Base-by-base conservation (phyloP, 2,113 vertebrate genomes). In the Hymenochirus boettgeri region DNA sequence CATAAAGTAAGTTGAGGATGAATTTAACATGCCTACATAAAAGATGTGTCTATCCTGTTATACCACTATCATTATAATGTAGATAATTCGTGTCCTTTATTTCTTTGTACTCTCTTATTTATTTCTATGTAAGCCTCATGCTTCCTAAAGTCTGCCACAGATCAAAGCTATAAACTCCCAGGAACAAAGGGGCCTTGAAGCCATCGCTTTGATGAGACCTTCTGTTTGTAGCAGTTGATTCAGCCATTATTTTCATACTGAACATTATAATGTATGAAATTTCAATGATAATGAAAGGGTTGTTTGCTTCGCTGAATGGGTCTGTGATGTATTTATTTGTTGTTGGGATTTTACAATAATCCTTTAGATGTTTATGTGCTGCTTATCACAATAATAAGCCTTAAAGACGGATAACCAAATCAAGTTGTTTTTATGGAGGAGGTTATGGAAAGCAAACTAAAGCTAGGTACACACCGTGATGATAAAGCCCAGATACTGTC, bases 1-100 rank as follows among this genome's bases (percentile, higher is more conserved):
- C 54, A 86, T 99, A 70, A 99, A 96, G 96, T 93, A 88, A 82
- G 90, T 53, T 19, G 2, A n/a, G 12, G 18, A 48, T 5, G 26
- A 13, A 8, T 31, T 5, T 2, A 0, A 62, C 13, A 37, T 53
- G 11, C 1, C 2, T 2, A 39, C 17, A 39, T 15, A 39, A 15
- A n/a, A n/a, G n/a, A n/a, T n/a, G n/a, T n/a, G n/a, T n/a, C n/a
- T n/a, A n/a, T n/a, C 42, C 42, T 46, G 33, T 35, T n/a, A 13
- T 35, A 35, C 15, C 10, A 35, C 10, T 35, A 29, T 1, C 25
- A 45, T 18, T 29, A 19, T 5, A 29, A 9, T 4, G 45, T 31
- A n/a, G 13, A 18, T 27, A 39, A n/a, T 18, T 10, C 0, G 15
- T 55, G 18, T 55, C 25, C 52, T 64, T 55, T 29, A 55, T 56